Conservation (phyloP, 2,888 invertebrate species). For the Hymenopus coronatus region DNA sequence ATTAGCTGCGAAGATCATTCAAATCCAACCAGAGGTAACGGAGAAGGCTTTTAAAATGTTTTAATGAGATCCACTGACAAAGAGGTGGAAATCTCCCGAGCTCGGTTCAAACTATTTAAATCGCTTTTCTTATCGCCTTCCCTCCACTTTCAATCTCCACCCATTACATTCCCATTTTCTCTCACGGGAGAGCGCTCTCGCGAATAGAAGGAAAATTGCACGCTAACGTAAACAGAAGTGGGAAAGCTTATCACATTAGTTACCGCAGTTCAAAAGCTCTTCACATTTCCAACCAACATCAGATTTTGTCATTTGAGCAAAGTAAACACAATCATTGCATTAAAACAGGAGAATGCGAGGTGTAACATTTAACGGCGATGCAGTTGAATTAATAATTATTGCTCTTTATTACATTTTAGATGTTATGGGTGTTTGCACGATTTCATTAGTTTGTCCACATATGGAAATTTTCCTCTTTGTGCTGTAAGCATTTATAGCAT, state of each 20-base stretch:
- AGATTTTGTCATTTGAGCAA: neutral
- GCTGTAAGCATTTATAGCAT: neutral
- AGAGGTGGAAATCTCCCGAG: neutral
- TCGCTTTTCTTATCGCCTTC: neutral
- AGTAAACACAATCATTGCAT: neutral
- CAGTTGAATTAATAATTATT: neutral
- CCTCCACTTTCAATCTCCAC: neutral
- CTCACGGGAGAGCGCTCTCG: neutral
- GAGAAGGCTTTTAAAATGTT: neutral
- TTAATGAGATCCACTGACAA: neutral
- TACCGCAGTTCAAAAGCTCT: neutral
- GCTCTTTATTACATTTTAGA: neutral
- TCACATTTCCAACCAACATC: neutral
- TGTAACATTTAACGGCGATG: neutral
- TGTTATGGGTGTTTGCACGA: neutral
- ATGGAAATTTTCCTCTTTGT: neutral
- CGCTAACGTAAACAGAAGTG: neutral
- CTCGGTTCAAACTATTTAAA: neutral
- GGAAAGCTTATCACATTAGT: neutral
- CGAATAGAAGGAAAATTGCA: neutral
- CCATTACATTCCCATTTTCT: neutral
- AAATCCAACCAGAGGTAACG: neutral
- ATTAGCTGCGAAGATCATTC: neutral
- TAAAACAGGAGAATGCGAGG: neutral
- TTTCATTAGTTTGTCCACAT: neutral